Conservation (phyloP, 2,113 vertebrate genomes). For the Otis tarda region DNA sequence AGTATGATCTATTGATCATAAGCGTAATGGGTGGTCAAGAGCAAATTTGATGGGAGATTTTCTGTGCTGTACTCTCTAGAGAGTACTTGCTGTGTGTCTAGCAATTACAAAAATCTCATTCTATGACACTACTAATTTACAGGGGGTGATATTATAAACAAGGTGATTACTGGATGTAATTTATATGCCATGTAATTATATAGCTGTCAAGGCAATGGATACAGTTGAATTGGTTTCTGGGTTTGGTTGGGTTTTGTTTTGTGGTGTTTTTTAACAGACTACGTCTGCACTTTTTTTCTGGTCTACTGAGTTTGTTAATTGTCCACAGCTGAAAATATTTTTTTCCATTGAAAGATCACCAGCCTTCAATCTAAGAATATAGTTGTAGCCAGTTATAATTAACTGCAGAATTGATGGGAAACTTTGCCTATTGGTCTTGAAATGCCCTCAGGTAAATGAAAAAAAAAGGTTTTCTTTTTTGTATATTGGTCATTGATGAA, state of each 20-base stretch:
- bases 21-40: neutral
- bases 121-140: constrained; percentile 67
- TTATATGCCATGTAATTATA: constrained; percentile 72
- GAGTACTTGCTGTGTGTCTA: neutral
- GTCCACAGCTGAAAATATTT: constrained; percentile 46
- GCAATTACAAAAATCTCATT: constrained; percentile 57
- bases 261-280: neutral
- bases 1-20: neutral
- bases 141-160: constrained; percentile 73
- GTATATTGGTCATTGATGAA: neutral
- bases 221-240: constrained; percentile 2
- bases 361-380: neutral
- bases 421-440: neutral
- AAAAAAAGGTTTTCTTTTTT: neutral
- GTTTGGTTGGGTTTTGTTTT: neutral
- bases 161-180: constrained; percentile 67
- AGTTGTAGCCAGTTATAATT: constrained; percentile 24
- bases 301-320: constrained; percentile 61
- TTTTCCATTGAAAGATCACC: constrained; percentile 31
- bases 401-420: neutral
- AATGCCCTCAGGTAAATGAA: neutral
- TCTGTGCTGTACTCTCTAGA: neutral
- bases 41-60: neutral
- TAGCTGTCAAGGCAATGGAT: constrained; percentile 63
- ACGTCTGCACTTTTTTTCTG: constrained; percentile 17